A percentile compares a stretch with the other conserved stretches of the same genome.
These are phyloP conservation scores for Hycleus cichorii DNA, from an alignment of 1,140 invertebrate genomes.

Conservation along the genomic window DNA sequence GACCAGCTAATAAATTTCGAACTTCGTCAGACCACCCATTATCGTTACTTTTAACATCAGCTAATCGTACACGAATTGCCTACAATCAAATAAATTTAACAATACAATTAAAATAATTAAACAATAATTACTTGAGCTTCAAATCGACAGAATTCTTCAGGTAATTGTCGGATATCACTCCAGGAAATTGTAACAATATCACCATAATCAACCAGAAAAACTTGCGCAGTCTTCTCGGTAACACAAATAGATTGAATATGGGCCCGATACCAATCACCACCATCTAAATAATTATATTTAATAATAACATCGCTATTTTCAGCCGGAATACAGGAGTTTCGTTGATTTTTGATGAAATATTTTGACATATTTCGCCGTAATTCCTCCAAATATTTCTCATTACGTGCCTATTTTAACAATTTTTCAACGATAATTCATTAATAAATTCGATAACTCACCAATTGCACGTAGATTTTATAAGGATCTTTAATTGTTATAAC, in stretches of 20 bases:
- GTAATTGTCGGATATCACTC: conserved; percentile 9
- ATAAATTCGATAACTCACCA: conserved; percentile 2
- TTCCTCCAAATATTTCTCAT: neutral
- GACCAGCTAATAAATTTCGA: conserved; percentile 10
- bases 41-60: conserved; percentile 16
- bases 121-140: conserved; percentile 19
- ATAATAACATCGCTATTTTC: conserved; percentile 21
- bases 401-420: too few species aligned
- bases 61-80: conserved; percentile 21
- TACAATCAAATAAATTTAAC: conserved; percentile 9
- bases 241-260: conserved; percentile 20
- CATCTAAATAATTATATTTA: conserved; percentile 15
- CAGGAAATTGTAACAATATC: conserved; percentile 13
- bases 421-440: too few species aligned
- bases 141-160: conserved; percentile 18
- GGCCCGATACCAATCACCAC: conserved; percentile 22
- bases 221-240: conserved; percentile 14
- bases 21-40: conserved; percentile 13
- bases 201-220: conserved; percentile 27
- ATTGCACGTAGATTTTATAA: conserved; percentile 23
- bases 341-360: neutral
- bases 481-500: conserved; percentile 24
- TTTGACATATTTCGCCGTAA: neutral
- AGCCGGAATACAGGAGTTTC: neutral
- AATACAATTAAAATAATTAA: neutral